phyloP scores from a whole-genome alignment of 2,113 vertebrate genomes.

The Solenodon paradoxus region DNA sequence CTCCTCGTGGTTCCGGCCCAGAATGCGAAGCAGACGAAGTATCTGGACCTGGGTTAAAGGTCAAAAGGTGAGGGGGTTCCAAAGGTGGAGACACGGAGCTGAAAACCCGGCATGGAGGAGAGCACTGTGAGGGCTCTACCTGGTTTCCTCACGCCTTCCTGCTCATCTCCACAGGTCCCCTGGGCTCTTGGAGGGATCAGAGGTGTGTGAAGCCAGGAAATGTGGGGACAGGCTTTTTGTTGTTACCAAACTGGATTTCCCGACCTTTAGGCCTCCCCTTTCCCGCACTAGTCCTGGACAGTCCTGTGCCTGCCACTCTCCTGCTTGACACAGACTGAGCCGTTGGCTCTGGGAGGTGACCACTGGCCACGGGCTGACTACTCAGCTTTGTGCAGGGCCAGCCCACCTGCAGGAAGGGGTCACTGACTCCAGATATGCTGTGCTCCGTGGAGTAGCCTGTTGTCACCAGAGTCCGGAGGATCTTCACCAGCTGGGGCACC shows the following conservation, averaged over 20 bases:
- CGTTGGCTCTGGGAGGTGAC: background rate
- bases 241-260: constrained; percentile 2
- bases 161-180: background rate
- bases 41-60: constrained; percentile 80
- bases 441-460: constrained; percentile 90
- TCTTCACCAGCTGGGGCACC: constrained; percentile 89
- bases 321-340: background rate
- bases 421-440: constrained; percentile 90
- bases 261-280: background rate
- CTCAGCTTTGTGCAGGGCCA: background rate
- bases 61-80: background rate
- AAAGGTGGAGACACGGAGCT: background rate
- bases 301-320: background rate
- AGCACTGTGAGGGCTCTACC: background rate
- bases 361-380: background rate
- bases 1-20: constrained; percentile 87
- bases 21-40: constrained; percentile 88
- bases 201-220: background rate
- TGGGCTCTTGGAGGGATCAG: background rate
- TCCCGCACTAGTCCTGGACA: background rate
- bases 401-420: constrained; percentile 92
- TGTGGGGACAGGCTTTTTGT: background rate
- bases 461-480: constrained; percentile 87
- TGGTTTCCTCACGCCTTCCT: background rate
- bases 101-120: background rate